These are phyloP conservation scores for Acanthiza pusilla DNA, from an alignment of 2,797 vertebrate species.

Conservation along the genomic window DNA sequence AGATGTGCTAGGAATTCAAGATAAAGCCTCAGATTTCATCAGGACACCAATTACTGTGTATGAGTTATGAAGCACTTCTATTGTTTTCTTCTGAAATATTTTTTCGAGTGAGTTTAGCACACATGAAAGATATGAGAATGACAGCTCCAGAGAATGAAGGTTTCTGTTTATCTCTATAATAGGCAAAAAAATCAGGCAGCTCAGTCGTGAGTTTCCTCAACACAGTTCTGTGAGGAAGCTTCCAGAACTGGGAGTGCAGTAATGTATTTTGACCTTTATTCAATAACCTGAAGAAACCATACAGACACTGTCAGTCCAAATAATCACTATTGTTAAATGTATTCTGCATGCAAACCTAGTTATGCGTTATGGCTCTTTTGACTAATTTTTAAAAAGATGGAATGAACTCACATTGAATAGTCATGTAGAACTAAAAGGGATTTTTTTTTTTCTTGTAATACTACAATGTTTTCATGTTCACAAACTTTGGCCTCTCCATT, in stretches of 20 bases:
- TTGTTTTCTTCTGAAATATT: background rate
- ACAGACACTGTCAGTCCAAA: background rate
- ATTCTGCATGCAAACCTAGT: background rate
- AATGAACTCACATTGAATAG: background rate
- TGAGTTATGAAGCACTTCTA: background rate
- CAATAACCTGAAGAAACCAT: background rate
- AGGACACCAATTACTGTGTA: slow-evolving; percentile 4
- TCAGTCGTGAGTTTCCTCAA: background rate
- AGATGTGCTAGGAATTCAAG: background rate
- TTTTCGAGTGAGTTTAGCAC: background rate
- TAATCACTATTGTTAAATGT: background rate
- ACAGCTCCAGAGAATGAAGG: slow-evolving; percentile 5
- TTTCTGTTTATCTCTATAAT: background rate
- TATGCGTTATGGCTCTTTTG: fast-evolving
- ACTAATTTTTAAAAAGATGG: background rate
- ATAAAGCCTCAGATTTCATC: background rate
- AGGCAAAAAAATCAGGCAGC: background rate
- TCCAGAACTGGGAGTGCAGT: background rate
- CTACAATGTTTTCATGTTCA: background rate
- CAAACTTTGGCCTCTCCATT: background rate
- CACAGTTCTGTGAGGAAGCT: background rate
- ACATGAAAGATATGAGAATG: background rate
- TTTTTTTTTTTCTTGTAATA: background rate
- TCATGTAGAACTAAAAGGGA: too few relatives aligned
- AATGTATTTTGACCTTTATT: background rate